Conservation (phyloP, 2,113 vertebrate genomes). For the Aleadryas rufinucha region DNA sequence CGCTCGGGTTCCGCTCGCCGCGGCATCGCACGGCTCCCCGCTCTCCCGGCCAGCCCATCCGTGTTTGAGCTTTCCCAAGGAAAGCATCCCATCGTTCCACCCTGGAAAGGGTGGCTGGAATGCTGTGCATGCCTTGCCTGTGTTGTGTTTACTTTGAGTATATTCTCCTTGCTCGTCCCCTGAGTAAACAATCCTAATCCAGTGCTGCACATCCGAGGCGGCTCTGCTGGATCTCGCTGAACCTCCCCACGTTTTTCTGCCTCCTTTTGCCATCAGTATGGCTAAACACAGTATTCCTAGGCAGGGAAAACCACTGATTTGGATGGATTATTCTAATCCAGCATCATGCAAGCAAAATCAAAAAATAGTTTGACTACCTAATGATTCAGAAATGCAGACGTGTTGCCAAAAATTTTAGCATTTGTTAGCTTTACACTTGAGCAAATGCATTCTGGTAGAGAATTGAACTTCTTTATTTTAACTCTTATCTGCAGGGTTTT, state of each 20-base stretch:
- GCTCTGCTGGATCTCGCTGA: neutral
- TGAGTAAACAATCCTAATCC: constrained; percentile 2
- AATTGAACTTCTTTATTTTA: constrained; percentile 13
- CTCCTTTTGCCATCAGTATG: neutral
- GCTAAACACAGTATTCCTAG: neutral
- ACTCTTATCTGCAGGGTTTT: neutral
- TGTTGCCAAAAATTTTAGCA: constrained; percentile 46
- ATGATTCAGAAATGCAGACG: constrained; percentile 59
- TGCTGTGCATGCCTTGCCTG: neutral
- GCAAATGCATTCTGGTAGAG: constrained; percentile 39
- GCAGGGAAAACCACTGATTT: constrained; percentile 10
- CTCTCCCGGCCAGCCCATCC: neutral
- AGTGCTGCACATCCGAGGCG: neutral
- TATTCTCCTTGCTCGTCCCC: neutral
- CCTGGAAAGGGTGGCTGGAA: neutral
- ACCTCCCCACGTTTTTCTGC: neutral
- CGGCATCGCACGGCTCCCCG: accelerated
- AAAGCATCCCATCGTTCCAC: neutral
- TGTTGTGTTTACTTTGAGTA: constrained; percentile 15
- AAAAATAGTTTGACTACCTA: constrained; percentile 61
- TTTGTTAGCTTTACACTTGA: constrained; percentile 55
- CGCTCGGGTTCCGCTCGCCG: neutral
- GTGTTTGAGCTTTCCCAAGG: neutral
- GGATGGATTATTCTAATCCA: constrained; percentile 19
- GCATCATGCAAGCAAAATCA: constrained; percentile 27